Percentiles rank a stretch among this genome's conserved stretches.
phyloP scores from a whole-genome alignment of 1,140 invertebrate genomes.

The Bombus cullumanus region DNA sequence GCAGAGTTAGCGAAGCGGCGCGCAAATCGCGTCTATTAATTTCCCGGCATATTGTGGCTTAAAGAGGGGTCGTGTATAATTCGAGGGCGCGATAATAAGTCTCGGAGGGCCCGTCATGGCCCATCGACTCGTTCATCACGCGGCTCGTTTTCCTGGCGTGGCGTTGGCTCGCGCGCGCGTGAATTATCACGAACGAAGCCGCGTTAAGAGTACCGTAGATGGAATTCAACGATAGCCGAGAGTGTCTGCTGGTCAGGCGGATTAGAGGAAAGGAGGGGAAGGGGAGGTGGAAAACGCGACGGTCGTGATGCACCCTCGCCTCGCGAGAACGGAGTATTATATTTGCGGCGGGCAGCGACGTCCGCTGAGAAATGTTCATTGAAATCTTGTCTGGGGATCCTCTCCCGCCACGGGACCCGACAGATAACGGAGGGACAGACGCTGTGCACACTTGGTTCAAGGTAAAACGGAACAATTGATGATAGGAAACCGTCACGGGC shows the following conservation, averaged over 20 bases:
- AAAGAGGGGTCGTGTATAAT: not conserved
- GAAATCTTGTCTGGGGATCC: slow-evolving; percentile 52
- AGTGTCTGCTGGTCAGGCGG: not conserved
- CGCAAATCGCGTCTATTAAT: slow-evolving; percentile 37
- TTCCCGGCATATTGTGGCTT: not conserved
- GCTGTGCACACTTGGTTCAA: slow-evolving; percentile 13
- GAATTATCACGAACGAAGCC: slow-evolving; percentile 50
- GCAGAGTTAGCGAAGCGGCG: not conserved
- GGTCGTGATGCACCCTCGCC: not conserved
- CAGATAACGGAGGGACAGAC: slow-evolving; percentile 1
- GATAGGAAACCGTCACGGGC: slow-evolving; percentile 61
- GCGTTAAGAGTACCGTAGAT: slow-evolving; percentile 50
- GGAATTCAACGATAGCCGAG: slow-evolving; percentile 50
- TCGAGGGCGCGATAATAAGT: slow-evolving; percentile 38
- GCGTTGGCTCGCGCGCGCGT: slow-evolving; percentile 13
- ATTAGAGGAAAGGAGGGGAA: slow-evolving; percentile 28
- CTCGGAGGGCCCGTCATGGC: slow-evolving; percentile 18
- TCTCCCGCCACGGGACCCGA: slow-evolving; percentile 8
- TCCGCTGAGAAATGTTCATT: slow-evolving; percentile 61
- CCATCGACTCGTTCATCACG: slow-evolving; percentile 43
- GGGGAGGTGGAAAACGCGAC: not conserved
- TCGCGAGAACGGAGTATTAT: slow-evolving; percentile 25
- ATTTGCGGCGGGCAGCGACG: slow-evolving; percentile 42
- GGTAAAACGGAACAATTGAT: slow-evolving; percentile 63
- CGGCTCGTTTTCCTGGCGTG: slow-evolving; percentile 21